phyloP scores from a whole-genome alignment of 2,888 invertebrate species.

The Microdon myrmicae region DNA sequence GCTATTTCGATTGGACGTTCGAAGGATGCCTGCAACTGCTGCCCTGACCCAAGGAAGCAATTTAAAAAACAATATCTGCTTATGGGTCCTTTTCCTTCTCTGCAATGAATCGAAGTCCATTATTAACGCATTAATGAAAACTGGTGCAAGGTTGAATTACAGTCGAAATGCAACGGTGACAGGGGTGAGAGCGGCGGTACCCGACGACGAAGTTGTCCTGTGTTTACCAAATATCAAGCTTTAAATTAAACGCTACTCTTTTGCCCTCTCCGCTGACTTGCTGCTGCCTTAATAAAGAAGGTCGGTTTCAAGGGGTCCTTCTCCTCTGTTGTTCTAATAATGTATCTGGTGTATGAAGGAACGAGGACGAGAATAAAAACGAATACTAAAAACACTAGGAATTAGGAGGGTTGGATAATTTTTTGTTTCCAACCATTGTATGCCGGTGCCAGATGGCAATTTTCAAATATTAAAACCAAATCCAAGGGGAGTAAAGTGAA shows the following conservation, averaged over 20 bases:
- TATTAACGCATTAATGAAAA: too few relatives aligned
- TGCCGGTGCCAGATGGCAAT: constrained; percentile 36
- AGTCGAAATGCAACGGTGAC: too few relatives aligned
- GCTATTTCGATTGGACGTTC: constrained; percentile 23
- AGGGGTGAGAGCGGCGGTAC: constrained; percentile 22
- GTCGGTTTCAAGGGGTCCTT: too few relatives aligned
- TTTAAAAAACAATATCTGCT: too few relatives aligned
- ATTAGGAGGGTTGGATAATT: constrained; percentile 10
- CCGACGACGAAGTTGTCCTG: not conserved
- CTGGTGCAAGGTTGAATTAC: constrained; percentile 46
- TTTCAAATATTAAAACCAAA: constrained; percentile 27
- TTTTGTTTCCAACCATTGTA: constrained; percentile 5
- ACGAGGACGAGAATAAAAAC: too few relatives aligned
- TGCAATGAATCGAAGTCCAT: too few relatives aligned
- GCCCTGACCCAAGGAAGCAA: constrained; percentile 22
- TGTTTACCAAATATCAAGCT: constrained; percentile 4
- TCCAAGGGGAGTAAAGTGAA: constrained; percentile 1
- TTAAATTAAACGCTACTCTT: constrained; percentile 47
- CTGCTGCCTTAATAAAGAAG: too few relatives aligned
- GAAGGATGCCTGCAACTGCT: constrained; percentile 33
- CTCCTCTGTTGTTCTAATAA: too few relatives aligned
- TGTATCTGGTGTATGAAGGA: too few relatives aligned
- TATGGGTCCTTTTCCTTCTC: too few relatives aligned
- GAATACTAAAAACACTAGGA: too few relatives aligned
- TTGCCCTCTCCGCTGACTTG: too few relatives aligned